phyloP scores from a whole-genome alignment of 2,113 vertebrate genomes.

The Fukomys damarensis region DNA sequence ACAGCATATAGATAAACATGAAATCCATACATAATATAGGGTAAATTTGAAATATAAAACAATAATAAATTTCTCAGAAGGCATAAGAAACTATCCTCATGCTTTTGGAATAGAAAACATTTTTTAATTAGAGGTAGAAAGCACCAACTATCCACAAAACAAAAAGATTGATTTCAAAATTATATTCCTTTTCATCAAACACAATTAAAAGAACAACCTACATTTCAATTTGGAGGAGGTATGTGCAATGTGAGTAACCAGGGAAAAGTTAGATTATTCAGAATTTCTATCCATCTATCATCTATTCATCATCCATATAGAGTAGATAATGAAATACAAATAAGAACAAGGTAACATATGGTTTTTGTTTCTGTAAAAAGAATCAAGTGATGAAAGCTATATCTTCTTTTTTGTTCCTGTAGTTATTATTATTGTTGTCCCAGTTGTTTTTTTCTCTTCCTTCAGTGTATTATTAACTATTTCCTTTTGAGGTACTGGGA shows the following conservation, averaged over 20 bases:
- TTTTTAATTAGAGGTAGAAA: not conserved
- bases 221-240: not conserved
- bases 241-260: not conserved
- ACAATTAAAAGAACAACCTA: not conserved
- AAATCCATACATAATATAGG: not conserved
- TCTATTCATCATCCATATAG: not conserved
- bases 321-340: not conserved
- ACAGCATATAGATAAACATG: not conserved
- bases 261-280: not conserved
- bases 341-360: not conserved
- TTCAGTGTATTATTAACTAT: not conserved
- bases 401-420: not conserved
- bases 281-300: not conserved
- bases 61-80: not conserved
- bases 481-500: not conserved
- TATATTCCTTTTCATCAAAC: not conserved
- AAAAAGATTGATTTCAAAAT: not conserved
- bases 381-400: not conserved
- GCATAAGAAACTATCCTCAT: not conserved
- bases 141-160: not conserved
- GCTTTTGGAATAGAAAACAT: not conserved
- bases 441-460: not conserved
- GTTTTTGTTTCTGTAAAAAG: not conserved
- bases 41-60: not conserved
- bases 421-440: not conserved